Evolutionary conservation across 2,797 vertebrate genomes (phyloP).

Genomic region (Hapalemur alaotrensis): DNA sequence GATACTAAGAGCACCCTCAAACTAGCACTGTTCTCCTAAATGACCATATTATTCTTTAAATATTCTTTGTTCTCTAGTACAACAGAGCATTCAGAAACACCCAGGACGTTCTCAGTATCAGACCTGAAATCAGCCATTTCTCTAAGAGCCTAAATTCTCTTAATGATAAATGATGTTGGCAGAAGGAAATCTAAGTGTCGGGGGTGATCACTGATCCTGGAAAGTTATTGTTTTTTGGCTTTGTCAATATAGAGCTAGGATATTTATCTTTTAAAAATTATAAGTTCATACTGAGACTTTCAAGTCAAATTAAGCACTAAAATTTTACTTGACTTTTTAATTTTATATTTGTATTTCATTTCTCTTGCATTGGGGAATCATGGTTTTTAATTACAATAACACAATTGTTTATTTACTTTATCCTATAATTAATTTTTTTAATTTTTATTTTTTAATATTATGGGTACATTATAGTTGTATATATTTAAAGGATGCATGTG

Average conservation of each 20-base stretch:
- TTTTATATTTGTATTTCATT: not conserved
- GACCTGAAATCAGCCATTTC: not conserved
- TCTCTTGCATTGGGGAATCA: not conserved
- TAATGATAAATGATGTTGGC: not conserved
- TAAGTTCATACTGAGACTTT: not conserved
- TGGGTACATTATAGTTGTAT: too few relatives aligned
- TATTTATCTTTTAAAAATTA: not conserved
- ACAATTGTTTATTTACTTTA: not conserved
- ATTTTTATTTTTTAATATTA: too few relatives aligned
- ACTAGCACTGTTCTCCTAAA: not conserved
- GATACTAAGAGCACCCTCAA: not conserved
- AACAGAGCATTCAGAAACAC: not conserved
- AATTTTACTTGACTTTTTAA: not conserved
- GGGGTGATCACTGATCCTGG: not conserved
- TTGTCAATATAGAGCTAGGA: not conserved
- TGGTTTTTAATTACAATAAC: not conserved
- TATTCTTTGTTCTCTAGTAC: not conserved
- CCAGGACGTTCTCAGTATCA: not conserved
- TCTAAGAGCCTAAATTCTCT: not conserved
- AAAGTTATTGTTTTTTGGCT: not conserved
- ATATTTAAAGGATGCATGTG: too few relatives aligned
- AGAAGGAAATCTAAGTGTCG: not conserved
- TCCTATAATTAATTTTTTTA: not conserved
- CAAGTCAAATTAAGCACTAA: not conserved
- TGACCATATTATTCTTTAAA: not conserved